Base-by-base conservation (phyloP, 1,140 invertebrate genomes). In the Hyles euphorbiae region DNA sequence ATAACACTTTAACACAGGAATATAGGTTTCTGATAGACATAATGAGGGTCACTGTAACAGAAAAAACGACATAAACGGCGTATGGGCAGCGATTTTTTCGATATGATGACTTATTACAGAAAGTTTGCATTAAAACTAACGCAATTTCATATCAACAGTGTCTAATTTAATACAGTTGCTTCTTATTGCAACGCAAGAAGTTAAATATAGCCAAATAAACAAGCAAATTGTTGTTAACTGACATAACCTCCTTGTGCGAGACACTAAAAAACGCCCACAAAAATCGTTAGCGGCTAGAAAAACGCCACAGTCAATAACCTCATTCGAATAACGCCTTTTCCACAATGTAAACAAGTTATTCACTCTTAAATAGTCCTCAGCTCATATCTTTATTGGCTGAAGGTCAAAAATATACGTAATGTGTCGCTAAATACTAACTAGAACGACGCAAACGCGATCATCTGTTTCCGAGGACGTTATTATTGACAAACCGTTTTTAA, bases 271-370 rank as follows among this genome's bases (percentile, higher is more conserved):
- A 44, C 40, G 52, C n/a, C 54, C 7, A 5, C 34, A 50, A 55
- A 34, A 50, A 43, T 52, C 45, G 49, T 48, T 36, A 54, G 44
- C 54, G n/a, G 48, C 34, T n/a, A 32, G 44, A 54, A 55, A 60
- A 55, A 53, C 22, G 33, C 54, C 57, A 50, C 63, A 61, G 52
- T 43, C 8, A 40, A 44, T 58, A 58, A 65, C 51, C 59, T 65
- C 58, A 61, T 65, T 58, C 48, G 33, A 59, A 56, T 56, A 60
- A 60, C 50, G 61, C 47, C 11, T 60, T 60, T 60, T 60, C 9
- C 12, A 49, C 34, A 6, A 52, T 58, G 56, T 44, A 52, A 58
- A 58, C 49, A 51, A 33, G 43, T 58, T 57, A 5, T 50, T 40
- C n/a, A 50, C 34, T 33, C 48, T 3, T 34, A 47, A 34, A 47